Conservation (phyloP, 2,113 vertebrate genomes). For the Callipepla squamata region DNA sequence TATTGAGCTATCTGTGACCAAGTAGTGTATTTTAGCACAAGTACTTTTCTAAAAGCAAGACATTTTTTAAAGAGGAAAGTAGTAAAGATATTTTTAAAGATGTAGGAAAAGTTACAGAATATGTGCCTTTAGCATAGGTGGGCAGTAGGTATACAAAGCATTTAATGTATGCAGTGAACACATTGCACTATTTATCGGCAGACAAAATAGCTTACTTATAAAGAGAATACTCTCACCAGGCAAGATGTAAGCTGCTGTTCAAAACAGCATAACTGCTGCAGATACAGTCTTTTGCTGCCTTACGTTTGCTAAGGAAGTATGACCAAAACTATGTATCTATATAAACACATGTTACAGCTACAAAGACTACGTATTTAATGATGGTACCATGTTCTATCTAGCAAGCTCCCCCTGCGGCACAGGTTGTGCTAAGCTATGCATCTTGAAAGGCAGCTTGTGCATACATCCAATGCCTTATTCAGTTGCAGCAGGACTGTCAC, state of each 20-base stretch:
- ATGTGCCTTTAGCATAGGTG: background rate
- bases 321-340: background rate
- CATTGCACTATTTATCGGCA: background rate
- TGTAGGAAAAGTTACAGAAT: background rate
- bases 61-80: background rate
- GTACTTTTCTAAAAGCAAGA: background rate
- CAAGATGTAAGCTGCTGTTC: background rate
- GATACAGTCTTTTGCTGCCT: background rate
- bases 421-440: background rate
- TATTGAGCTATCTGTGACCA: no score
- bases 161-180: background rate
- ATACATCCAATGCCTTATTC: background rate
- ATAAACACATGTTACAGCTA: accelerated
- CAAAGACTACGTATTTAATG: background rate
- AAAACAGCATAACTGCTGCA: background rate
- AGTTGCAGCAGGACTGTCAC: background rate
- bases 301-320: background rate
- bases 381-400: accelerated
- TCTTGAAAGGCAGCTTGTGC: background rate
- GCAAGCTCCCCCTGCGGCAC: accelerated
- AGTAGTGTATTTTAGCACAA: conserved; percentile 5
- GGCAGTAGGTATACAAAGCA: background rate
- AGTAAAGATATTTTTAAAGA: background rate
- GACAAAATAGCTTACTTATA: background rate
- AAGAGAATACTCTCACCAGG: background rate